Evolutionary conservation across 2,113 vertebrate genomes (phyloP), one percentile per base, ranked within the genome.

Genomic region (Oxygymnocypris stewartii): DNA sequence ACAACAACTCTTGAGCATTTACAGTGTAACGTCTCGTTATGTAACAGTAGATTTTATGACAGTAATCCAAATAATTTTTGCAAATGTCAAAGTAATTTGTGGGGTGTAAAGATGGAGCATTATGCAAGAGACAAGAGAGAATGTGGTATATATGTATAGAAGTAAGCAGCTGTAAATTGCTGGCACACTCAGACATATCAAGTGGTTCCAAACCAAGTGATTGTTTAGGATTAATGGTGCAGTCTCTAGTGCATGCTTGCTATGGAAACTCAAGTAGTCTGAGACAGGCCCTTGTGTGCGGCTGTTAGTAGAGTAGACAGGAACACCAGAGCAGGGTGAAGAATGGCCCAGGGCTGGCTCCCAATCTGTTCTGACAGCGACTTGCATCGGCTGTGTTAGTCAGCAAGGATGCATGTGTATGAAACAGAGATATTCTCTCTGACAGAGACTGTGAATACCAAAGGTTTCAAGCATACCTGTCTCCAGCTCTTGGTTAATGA

Each of bases 201-300:
- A 51, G 31, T 35, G 61, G 25, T 82, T 82, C 42, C 28, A 67
- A 47, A 9, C 20, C 63, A 35, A 82, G 81, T 71, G 44, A 82
- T 71, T 49, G 42, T 82, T 82, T 71, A 82, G 65, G 61, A 71
- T 82, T 82, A 69, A 82, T 71, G 81, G 42, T 49, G 42, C 80
- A 49, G 42, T 82, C 44, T 49, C 63, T 28, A 35, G 80, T 69
- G 81, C 59, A 42, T 65, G 79, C 63, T 71, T 82, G 71, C 80
- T 82, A 71, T 82, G 81, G 63, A 71, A 82, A 82, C 63, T 71
- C 81, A 51, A 82, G 81, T 35, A 82, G 63, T 69, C 3, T 25
- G 16, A 82, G 81, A 82, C 81, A 82, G 63, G 25, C 81, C 63
- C 81, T 71, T 51, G 81, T 49, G 63, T 51, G 65, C 28, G 81